phyloP scores from a whole-genome alignment of 2,113 vertebrate genomes.

The Pterophyllum scalare region DNA sequence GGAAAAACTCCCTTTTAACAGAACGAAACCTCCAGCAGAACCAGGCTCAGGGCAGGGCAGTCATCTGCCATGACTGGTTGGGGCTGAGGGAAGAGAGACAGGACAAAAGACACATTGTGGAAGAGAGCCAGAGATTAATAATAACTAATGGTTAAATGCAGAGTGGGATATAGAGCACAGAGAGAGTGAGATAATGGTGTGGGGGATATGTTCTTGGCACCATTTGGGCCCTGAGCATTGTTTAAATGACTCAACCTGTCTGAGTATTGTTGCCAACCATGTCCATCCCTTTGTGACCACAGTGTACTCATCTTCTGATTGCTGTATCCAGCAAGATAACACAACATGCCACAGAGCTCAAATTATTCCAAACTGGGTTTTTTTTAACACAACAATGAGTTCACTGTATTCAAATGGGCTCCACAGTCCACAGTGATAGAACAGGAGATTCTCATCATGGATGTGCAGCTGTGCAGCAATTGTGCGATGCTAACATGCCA shows the following conservation, averaged over 20 bases:
- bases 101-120: too few species aligned
- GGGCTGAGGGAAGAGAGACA: too few species aligned
- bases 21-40: too few species aligned
- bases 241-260: background rate
- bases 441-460: background rate
- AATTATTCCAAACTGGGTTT: background rate
- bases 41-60: too few species aligned
- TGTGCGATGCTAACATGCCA: background rate
- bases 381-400: background rate
- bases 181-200: background rate
- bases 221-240: background rate
- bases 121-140: too few species aligned
- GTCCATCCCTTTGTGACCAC: background rate
- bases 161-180: too few species aligned
- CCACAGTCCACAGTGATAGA: background rate
- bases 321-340: background rate
- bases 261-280: background rate
- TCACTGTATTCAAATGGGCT: background rate
- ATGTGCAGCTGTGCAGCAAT: background rate
- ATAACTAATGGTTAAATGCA: too few species aligned
- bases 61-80: too few species aligned
- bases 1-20: too few species aligned
- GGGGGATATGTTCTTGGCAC: background rate
- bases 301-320: background rate
- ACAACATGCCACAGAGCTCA: background rate